Percentiles rank a stretch among this genome's conserved stretches.
Evolutionary conservation across 2,888 invertebrate species (phyloP).

Genomic region (Acleris laterana): DNA sequence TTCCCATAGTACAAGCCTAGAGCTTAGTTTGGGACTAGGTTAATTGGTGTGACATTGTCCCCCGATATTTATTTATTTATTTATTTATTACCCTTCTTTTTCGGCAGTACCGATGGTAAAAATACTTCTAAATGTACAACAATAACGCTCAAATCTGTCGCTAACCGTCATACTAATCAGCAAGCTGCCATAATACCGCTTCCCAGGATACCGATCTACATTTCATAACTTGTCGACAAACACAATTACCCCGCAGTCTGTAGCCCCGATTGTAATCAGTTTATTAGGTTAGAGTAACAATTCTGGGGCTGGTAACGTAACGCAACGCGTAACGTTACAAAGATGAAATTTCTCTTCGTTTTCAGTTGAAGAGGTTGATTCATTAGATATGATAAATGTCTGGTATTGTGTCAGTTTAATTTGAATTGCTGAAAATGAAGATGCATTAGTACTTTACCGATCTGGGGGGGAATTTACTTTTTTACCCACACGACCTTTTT

Average conservation of each 20-base stretch:
- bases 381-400: not conserved
- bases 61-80: too few species aligned
- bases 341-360: not conserved
- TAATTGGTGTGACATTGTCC: too few species aligned
- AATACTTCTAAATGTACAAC: too few species aligned
- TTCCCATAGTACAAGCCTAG: too few species aligned
- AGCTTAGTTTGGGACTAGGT: too few species aligned
- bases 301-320: constrained; percentile 12
- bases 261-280: constrained; percentile 33
- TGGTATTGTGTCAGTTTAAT: not conserved
- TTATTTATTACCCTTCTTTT: too few species aligned
- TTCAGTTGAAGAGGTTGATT: not conserved
- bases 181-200: not conserved
- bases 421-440: not conserved
- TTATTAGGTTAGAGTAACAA: constrained; percentile 30
- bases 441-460: too few species aligned
- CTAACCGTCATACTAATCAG: constrained; percentile 28
- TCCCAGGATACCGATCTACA: constrained; percentile 27
- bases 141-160: constrained; percentile 13
- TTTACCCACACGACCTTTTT: too few species aligned
- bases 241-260: constrained; percentile 24
- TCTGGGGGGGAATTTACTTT: too few species aligned
- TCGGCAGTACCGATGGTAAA: too few species aligned
- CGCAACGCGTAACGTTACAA: constrained; percentile 1
- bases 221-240: constrained; percentile 32